Percentiles rank a stretch among this genome's conserved stretches.
These are phyloP conservation scores for Dryocosmus kuriphilus DNA, from an alignment of 2,888 invertebrate species.

Conservation along the genomic window DNA sequence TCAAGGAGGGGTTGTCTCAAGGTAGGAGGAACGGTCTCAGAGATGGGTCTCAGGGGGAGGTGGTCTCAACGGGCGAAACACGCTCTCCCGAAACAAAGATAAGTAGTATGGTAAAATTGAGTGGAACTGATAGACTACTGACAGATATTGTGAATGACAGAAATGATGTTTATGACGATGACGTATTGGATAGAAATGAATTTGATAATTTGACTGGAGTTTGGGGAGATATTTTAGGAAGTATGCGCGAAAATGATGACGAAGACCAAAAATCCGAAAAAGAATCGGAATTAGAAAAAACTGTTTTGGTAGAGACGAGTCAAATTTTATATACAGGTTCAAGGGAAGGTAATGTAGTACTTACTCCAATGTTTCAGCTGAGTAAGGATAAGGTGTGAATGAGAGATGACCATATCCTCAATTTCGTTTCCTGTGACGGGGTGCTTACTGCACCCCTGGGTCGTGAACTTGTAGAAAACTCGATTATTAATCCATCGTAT, in stretches of 20 bases:
- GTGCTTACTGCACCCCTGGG: background rate
- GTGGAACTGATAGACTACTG: background rate
- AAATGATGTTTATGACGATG: background rate
- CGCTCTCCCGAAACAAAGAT: background rate
- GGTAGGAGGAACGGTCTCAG: background rate
- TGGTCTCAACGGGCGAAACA: background rate
- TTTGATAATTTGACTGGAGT: background rate
- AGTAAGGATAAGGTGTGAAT: background rate
- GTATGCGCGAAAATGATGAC: background rate
- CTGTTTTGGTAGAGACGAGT: background rate
- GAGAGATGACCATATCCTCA: background rate
- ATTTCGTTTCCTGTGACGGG: background rate
- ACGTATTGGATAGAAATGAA: background rate
- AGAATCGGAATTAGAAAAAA: background rate
- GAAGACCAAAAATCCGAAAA: background rate
- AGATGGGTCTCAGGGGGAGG: background rate
- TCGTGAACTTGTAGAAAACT: background rate
- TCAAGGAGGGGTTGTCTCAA: background rate
- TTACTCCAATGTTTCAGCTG: background rate
- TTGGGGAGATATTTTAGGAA: background rate
- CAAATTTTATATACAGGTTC: background rate
- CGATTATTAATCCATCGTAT: background rate
- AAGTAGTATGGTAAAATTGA: too few species aligned
- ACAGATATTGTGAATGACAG: background rate
- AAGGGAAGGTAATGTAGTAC: background rate